Conservation (phyloP, 2,113 vertebrate species). For the Spizaetus ornatus region DNA sequence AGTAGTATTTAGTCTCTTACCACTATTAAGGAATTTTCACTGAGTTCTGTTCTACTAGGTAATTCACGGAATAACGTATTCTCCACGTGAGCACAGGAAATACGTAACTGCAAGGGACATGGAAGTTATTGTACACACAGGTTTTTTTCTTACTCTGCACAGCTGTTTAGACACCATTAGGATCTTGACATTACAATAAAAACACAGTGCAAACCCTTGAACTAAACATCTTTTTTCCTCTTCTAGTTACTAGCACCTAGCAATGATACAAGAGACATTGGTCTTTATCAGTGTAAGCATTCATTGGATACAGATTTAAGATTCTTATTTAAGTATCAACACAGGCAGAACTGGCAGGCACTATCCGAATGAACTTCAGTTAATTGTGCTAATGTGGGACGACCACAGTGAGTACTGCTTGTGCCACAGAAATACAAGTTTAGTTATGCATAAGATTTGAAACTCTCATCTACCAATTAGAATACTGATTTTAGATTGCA, state of each 20-base stretch:
- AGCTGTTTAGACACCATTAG: not conserved
- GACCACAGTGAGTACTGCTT: not conserved
- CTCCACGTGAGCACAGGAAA: not conserved
- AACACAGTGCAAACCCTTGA: not conserved
- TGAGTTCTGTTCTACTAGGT: not conserved
- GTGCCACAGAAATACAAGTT: not conserved
- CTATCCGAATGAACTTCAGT: not conserved
- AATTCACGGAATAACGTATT: not conserved
- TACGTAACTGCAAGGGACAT: accelerated
- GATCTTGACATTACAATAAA: not conserved
- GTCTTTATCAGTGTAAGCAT: not conserved
- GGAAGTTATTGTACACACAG: not conserved
- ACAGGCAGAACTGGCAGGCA: not conserved
- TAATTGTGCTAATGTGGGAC: not conserved
- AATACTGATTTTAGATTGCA: constrained; percentile 6
- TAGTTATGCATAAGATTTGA: not conserved
- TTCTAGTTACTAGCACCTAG: not conserved
- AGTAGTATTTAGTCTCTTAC: not conserved
- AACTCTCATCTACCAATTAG: not conserved
- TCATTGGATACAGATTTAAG: not conserved
- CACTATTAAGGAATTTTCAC: not conserved
- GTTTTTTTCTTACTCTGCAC: not conserved
- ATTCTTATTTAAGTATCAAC: not conserved
- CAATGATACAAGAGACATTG: not conserved
- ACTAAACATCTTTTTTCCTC: not conserved